phyloP scores from a whole-genome alignment of 2,113 vertebrate genomes.

The Otis tarda region DNA sequence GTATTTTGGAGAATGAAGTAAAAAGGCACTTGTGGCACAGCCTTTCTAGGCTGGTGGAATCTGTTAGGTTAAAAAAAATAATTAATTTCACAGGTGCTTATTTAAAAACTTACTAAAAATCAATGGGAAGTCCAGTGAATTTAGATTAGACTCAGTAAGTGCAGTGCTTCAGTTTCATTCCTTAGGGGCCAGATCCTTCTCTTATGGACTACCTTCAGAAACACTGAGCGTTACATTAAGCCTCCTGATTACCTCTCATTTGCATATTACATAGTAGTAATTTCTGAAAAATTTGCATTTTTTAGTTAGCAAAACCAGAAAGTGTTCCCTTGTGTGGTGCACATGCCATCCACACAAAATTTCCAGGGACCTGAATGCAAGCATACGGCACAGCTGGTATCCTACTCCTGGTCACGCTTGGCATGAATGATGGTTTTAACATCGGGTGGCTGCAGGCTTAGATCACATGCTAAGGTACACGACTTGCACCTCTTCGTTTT shows the following conservation, averaged over 20 bases:
- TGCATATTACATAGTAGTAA: background rate
- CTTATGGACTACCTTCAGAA: background rate
- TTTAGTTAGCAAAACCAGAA: background rate
- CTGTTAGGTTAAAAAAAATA: background rate
- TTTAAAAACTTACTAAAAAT: background rate
- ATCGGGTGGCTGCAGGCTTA: background rate
- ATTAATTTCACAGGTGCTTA: background rate
- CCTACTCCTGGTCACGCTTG: background rate
- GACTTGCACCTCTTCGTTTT: background rate
- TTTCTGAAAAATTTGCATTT: background rate
- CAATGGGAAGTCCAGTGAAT: background rate
- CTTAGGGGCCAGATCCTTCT: background rate
- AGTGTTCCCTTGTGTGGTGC: background rate
- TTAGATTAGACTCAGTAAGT: background rate
- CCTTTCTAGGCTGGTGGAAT: no score
- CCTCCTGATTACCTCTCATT: background rate
- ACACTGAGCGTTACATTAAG: background rate
- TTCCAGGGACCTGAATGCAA: background rate
- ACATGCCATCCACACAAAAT: background rate
- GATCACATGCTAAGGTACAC: background rate
- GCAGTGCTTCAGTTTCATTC: background rate
- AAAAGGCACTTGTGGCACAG: background rate
- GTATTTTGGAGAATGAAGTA: background rate
- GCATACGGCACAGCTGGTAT: background rate
- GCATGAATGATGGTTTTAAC: background rate